These are phyloP conservation scores for Palloptera scutellata DNA, from an alignment of 2,888 invertebrate genomes.

Conservation along the genomic window DNA sequence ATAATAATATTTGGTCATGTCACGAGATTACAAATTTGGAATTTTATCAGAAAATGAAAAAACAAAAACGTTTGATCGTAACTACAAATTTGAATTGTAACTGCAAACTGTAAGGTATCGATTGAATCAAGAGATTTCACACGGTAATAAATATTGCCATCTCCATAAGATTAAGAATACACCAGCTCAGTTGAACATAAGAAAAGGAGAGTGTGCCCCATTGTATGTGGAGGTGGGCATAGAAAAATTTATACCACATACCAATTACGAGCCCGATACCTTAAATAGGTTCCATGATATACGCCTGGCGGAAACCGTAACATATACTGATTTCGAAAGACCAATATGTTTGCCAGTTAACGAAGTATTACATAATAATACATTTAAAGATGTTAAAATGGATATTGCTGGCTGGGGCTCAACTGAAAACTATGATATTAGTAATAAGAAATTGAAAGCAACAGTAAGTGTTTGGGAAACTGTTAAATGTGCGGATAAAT, in stretches of 20 bases:
- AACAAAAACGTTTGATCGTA: no score
- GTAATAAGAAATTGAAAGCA: conserved; percentile 68
- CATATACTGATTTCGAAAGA: conserved; percentile 67
- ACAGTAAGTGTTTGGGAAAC: conserved; percentile 65
- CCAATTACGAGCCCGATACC: conserved; percentile 68
- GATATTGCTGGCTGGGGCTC: conserved; percentile 73
- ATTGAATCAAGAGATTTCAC: no score
- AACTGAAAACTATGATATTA: conserved; percentile 66
- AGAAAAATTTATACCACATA: conserved; percentile 72
- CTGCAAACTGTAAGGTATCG: no score
- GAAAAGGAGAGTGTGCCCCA: conserved; percentile 68
- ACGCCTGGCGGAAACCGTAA: conserved; percentile 67
- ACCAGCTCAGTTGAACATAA: no score
- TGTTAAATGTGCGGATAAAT: conserved; percentile 66
- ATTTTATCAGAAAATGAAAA: no score
- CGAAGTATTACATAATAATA: conserved; percentile 49
- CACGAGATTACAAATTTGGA: no score
- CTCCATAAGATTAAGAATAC: no score
- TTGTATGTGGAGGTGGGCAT: conserved; percentile 70
- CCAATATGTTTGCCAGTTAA: conserved; percentile 70
- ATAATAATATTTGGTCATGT: no score
- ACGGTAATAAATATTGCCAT: no score
- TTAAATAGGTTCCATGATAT: conserved; percentile 75
- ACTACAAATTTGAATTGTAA: no score
- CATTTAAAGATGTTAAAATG: conserved; percentile 62